Percentiles rank a stretch among this genome's conserved stretches.
These are phyloP conservation scores for Apeira syringaria DNA, from an alignment of 2,888 invertebrate genomes.

Conservation along the genomic window DNA sequence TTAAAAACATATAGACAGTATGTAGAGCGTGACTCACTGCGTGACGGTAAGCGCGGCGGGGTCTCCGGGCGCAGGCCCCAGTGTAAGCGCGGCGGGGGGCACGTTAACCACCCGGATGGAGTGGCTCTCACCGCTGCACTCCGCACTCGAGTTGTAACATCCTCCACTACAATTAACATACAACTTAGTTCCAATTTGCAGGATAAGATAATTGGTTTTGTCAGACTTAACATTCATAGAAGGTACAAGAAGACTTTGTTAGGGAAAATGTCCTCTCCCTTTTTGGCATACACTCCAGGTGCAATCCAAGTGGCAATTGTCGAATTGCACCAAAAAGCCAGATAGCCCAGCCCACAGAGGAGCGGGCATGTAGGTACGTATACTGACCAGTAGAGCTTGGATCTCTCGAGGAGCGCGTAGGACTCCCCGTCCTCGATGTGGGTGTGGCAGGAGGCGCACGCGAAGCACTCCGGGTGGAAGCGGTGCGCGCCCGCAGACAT, in stretches of 20 bases:
- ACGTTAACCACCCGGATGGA: conserved; percentile 93
- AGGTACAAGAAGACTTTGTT: no score
- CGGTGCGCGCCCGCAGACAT: conserved; percentile 98
- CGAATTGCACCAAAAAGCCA: no score
- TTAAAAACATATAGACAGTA: no score
- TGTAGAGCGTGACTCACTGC: conserved; percentile 51
- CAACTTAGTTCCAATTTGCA: no score
- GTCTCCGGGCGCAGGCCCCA: conserved; percentile 32
- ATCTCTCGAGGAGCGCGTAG: conserved; percentile 95
- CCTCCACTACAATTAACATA: conserved; percentile 88
- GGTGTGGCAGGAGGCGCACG: conserved; percentile 90
- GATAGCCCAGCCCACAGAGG: no score
- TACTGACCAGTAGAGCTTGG: conserved; percentile 91
- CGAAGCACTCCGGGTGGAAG: conserved; percentile 98
- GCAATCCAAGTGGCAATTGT: no score
- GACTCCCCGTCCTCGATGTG: conserved; percentile 97
- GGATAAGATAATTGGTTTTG: no score
- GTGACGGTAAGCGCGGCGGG: conserved; percentile 49
- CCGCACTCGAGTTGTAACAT: conserved; percentile 84
- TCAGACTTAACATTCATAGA: no score
- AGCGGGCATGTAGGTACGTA: not conserved
- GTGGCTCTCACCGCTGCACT: conserved; percentile 75
- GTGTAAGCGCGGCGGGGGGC: conserved; percentile 77
- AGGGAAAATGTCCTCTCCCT: no score
- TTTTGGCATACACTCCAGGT: no score